A percentile compares a stretch with the other conserved stretches of the same genome.
Conservation (phyloP, 2,113 vertebrate genomes). For the Sinocyclocheilus grahami region DNA sequence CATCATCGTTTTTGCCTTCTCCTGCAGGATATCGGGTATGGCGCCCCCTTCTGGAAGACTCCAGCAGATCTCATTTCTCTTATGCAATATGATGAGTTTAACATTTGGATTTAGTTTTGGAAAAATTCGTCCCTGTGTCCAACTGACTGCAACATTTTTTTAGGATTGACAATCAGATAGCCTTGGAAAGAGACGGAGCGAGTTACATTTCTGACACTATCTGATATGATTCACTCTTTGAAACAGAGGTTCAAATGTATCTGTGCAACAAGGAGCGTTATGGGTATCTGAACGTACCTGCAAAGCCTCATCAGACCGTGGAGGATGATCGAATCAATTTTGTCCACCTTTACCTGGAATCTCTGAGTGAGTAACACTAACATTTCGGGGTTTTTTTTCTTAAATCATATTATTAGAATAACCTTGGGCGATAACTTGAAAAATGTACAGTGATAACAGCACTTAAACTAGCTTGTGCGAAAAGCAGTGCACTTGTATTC, state of each 20-base stretch:
- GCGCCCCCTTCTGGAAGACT: not conserved
- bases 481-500: no score
- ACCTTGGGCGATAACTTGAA: no score
- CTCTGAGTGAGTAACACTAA: constrained; percentile 80
- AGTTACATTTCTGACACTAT: not conserved
- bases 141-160: not conserved
- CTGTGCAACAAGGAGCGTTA: constrained; percentile 89
- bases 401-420: not conserved
- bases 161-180: not conserved
- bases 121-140: not conserved
- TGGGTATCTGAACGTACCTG: constrained; percentile 87
- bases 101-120: constrained; percentile 6
- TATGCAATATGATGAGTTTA: not conserved
- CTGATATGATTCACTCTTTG: not conserved
- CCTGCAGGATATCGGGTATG: constrained; percentile 86
- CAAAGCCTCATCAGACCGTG: constrained; percentile 84
- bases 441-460: no score
- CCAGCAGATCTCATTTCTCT: not conserved
- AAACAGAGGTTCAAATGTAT: constrained; percentile 81
- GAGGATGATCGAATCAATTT: constrained; percentile 91
- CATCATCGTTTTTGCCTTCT: constrained; percentile 93
- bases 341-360: constrained; percentile 86
- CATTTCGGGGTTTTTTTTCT: no score
- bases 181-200: not conserved
- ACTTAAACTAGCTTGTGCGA: no score